Evolutionary conservation across 2,888 invertebrate genomes (phyloP), one percentile per base, ranked within the genome.

Genomic region (Gortyna flavago): DNA sequence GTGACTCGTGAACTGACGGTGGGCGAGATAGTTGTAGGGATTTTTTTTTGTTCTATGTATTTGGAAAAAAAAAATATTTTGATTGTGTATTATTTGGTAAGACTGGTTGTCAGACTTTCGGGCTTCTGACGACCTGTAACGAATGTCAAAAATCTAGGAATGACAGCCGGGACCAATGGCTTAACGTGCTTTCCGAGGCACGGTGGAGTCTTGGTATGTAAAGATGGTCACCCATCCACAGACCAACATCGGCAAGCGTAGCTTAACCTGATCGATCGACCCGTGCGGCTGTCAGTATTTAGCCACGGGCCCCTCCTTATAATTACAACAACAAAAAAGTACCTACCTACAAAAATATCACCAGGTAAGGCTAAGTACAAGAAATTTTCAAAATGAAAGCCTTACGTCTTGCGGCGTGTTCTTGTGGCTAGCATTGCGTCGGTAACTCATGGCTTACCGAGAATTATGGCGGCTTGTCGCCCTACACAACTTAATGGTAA

Each of bases 381-480:
- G n/a, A 62, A n/a, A 68, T n/a, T 68, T 68, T 35, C 5, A 57
- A 77, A 35, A 66, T 70, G 13, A 57, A 70, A 70, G 25, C 9
- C 29, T 61, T 70, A 32, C n/a, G 57, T 73, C 48, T 62, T 67
- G 25, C n/a, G n/a, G 29, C 13, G 41, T 18, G 25, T 59, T 74
- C 2, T 41, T 75, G 68, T 2, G 66, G 72, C 62, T 76, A 59
- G 69, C 80, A 62, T 62, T 29, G 59, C 64, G 32, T 59, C 73
- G 48, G 81, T 76, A 78, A 79, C 65, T 80, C 67, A 65, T 16
- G 62, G 69, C 65, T 84, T 74, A 82, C 32, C n/a, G n/a, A 82
- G 85, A 85, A 69, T 79, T 74, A 87, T 82, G 29, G 77, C 32
- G 62, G 62, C 38, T 62, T 75, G 65, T 73, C 68, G n/a, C 67